Base-by-base conservation (phyloP, 2,888 invertebrate species). In the Clusia tigrina region DNA sequence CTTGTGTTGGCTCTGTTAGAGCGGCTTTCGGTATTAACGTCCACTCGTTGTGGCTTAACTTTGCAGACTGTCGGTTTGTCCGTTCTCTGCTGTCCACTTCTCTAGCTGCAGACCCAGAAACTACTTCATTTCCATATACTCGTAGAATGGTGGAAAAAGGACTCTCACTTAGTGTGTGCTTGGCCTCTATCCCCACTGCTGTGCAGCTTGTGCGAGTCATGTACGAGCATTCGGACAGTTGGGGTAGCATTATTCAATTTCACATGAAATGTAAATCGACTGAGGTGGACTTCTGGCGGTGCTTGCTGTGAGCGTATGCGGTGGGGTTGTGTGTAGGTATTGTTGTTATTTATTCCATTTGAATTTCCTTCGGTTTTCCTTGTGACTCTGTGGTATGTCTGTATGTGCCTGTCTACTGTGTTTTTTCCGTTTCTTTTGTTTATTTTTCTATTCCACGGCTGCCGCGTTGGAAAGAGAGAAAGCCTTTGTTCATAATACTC, bases 41-140 rank as follows among this genome's bases (percentile, higher is more conserved):
- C 67, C 60, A 68, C 54, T 57, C 67, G 54, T 58, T 48, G 52
- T 48, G 61, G 53, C 58, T 51, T 59, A 24, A 65, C 65, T 62
- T 57, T 58, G 54, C 67, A 58, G 64, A 66, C 68, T 68, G 64
- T 60, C 37, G 59, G 58, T 32, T 48, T 61, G 58, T 58, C 59
- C 61, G 25, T 54, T 15, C 22, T 12, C n/a, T 65, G 53, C 51
- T 67, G 67, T 48, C 62, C 63, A 67, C 58, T 59, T 61, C 53
- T 54, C 54, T 54, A 54, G 25, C 10, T 3, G 10, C 18, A 54
- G 54, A n/a, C n/a, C 32, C 54, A 25, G 5, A 2, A n/a, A 6
- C 9, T 5, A 26, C 32, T 26, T 54, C 25, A 54, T 54, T 54
- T 54, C 25, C 54, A 52, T 52, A 52, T 48, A 12, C 26, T 25